Percentiles rank a stretch among this genome's conserved stretches.
phyloP scores from a whole-genome alignment of 2,113 vertebrate genomes.

The Nannobrachium achirus region DNA sequence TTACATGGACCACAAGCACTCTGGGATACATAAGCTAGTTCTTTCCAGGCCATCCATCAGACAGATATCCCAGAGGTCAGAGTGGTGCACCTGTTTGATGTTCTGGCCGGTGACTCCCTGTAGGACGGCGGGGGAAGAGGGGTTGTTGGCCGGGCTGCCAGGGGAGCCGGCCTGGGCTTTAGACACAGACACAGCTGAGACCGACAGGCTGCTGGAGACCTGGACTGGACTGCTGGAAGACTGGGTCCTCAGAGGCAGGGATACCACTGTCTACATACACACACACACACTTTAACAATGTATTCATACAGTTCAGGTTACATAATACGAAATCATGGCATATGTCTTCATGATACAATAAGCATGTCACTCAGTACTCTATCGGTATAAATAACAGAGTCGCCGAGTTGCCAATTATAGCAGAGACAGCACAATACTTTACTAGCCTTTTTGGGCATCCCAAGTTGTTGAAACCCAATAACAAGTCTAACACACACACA shows the following conservation, averaged over 20 bases:
- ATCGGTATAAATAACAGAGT: too few relatives aligned
- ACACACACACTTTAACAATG: not conserved
- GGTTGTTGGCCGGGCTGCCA: slow-evolving; percentile 77
- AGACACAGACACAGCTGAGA: slow-evolving; percentile 81
- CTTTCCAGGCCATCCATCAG: not conserved
- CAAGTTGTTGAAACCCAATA: too few relatives aligned
- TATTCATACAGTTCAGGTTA: too few relatives aligned
- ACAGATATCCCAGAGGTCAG: not conserved
- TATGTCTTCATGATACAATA: too few relatives aligned
- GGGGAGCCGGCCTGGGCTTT: slow-evolving; percentile 86
- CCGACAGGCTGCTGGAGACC: slow-evolving; percentile 81
- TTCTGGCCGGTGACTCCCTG: slow-evolving; percentile 88
- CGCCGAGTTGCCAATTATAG: too few relatives aligned
- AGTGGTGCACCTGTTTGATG: slow-evolving; percentile 90
- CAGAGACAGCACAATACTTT: too few relatives aligned
- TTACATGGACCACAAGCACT: not conserved
- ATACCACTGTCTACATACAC: slow-evolving; percentile 82
- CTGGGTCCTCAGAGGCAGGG: slow-evolving; percentile 88
- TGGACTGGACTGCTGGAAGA: slow-evolving; percentile 78
- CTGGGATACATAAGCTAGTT: not conserved
- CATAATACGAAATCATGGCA: too few relatives aligned
- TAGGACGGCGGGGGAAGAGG: slow-evolving; percentile 82
- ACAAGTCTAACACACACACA: too few relatives aligned
- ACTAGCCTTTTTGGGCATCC: too few relatives aligned
- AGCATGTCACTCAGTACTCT: too few relatives aligned